A percentile compares a stretch with the other conserved stretches of the same genome.
Conservation (phyloP, 1,140 invertebrate genomes). For the Drosophila pseudoobscura region DNA sequence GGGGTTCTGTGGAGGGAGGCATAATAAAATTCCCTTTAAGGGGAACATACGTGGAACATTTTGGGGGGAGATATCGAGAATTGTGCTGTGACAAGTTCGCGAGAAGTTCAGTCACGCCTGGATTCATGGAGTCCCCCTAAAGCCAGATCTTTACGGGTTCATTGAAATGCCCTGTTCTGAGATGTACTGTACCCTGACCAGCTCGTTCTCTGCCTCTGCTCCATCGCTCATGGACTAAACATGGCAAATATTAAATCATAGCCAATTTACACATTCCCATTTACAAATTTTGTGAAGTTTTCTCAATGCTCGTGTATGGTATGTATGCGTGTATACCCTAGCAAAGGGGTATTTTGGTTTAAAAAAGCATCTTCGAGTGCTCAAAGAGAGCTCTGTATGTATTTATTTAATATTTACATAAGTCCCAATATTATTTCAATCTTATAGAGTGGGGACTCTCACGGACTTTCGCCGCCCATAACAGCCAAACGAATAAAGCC, state of each 20-base stretch:
- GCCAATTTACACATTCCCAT: slow-evolving; percentile 68
- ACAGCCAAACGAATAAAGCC: too few relatives aligned
- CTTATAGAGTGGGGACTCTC: too few relatives aligned
- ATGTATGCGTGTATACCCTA: not conserved
- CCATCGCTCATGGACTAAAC: slow-evolving; percentile 20
- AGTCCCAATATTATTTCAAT: too few relatives aligned
- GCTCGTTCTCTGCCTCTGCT: not conserved
- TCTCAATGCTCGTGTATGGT: not conserved
- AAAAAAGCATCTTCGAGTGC: too few relatives aligned
- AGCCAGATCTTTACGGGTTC: too few relatives aligned
- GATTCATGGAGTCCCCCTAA: too few relatives aligned
- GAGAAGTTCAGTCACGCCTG: not conserved
- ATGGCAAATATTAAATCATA: slow-evolving; percentile 75
- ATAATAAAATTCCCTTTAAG: slow-evolving; percentile 20
- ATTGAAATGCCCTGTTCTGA: not conserved
- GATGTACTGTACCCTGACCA: not conserved
- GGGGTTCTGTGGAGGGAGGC: not conserved
- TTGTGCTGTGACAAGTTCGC: not conserved
- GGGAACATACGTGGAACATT: slow-evolving; percentile 27
- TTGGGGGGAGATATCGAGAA: not conserved
- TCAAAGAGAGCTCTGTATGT: too few relatives aligned
- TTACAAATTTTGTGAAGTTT: slow-evolving; percentile 30
- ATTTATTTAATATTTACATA: too few relatives aligned
- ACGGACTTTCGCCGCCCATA: too few relatives aligned
- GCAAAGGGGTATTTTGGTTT: not conserved